Conservation (phyloP, 2,797 vertebrate genomes). For the Schizopygopsis pylzovi region DNA sequence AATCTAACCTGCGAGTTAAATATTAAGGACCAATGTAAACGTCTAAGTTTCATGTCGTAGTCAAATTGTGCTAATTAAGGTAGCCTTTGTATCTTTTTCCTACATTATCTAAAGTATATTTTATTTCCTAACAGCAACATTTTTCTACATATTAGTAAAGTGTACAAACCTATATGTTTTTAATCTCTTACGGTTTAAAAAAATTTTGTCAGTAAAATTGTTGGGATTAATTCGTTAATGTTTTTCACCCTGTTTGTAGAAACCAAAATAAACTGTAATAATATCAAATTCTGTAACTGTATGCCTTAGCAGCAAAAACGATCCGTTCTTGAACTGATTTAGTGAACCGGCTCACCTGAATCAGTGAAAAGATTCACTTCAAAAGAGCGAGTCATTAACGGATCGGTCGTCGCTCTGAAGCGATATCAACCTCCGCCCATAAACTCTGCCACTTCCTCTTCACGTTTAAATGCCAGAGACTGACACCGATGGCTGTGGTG, state of each 20-base stretch:
- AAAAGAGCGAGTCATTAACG: conserved; percentile 1
- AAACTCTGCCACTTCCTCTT: conserved; percentile 33
- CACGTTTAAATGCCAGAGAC: conserved; percentile 5
- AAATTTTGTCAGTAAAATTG: background rate
- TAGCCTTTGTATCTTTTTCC: background rate
- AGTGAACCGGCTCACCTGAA: background rate
- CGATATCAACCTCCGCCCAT: conserved; percentile 42
- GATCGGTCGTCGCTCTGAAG: background rate
- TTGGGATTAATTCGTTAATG: background rate
- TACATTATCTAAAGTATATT: background rate
- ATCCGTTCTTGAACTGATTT: background rate
- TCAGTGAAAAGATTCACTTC: background rate
- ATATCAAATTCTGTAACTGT: too few relatives aligned
- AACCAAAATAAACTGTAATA: background rate
- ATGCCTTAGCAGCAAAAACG: background rate
- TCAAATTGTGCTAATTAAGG: background rate
- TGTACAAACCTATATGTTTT: background rate
- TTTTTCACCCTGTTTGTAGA: background rate
- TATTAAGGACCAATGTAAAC: background rate
- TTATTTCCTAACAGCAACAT: background rate
- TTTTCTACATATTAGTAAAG: background rate
- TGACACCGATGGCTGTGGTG: background rate
- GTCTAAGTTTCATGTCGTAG: background rate
- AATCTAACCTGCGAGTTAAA: background rate
- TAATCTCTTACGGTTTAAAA: too few relatives aligned